Evolutionary conservation across 2,888 invertebrate genomes (phyloP), one percentile per base, ranked within the genome.

Genomic region (Eucriotettix oculatus): DNA sequence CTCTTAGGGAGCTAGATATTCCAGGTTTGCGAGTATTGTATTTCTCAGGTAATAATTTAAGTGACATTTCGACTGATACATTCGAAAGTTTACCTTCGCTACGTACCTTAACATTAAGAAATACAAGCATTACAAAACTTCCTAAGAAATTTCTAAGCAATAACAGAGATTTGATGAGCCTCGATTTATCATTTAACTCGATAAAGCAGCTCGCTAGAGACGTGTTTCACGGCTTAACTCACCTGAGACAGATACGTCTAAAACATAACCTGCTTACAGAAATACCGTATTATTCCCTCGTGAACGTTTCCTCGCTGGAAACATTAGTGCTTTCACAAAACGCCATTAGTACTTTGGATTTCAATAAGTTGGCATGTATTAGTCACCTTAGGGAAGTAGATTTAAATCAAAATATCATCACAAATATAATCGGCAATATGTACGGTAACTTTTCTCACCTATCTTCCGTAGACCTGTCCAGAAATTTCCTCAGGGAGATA

Each of bases 11-110:
- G 67, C 75, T 90, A 59, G 86, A 89, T 69, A 84, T 90, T 68
- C 85, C 87, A 9, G 88, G 87, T 12, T 72, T 91, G 60, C 79
- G 87, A 64, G 82, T 84, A 0, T 73, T 92, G 53, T 80, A 81
- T 66, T 75, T 89, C 62, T 86, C 88, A 7, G 79, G 82, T 67
- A 93, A 92, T 72, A 88, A 90, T 72, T 86, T 92, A 66, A 83
- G 82, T 60, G 76, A 79, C 64, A 78, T 89, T 60, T 82, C 82
- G 69, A 81, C 81, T 10, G 81, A 81, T 62, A 86, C 88, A n/a
- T 79, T 91, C 66, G 83, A 85, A 61, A 87, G 87, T 62, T 74
- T 91, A 63, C 87, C 89, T 11, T 87, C 89, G 1, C 75, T 92
- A 62, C 89, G 87, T 71, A 81, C 83, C 52, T 76, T 92, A 63